Conservation (phyloP, 2,113 vertebrate genomes). For the Ceyx melanurus region DNA sequence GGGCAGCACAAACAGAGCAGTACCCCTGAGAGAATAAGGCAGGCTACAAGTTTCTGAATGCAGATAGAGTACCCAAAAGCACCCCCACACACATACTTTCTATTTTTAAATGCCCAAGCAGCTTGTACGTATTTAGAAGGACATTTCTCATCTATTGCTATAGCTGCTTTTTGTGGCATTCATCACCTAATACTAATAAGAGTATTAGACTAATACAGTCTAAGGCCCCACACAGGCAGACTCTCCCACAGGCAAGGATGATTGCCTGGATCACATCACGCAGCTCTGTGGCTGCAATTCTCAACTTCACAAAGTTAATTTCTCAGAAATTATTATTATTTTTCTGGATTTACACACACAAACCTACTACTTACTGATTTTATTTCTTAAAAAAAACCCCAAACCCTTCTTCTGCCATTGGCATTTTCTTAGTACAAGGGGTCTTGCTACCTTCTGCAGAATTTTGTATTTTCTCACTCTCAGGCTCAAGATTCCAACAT, state of each 20-base stretch:
- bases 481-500: background rate
- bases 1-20: background rate
- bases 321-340: background rate
- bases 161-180: background rate
- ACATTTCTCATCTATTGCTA: background rate
- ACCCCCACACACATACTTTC: background rate
- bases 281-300: background rate
- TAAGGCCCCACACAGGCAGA: background rate
- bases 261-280: background rate
- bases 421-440: background rate
- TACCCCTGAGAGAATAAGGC: background rate
- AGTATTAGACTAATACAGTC: background rate
- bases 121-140: background rate
- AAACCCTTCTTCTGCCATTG: background rate
- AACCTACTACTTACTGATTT: background rate
- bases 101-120: background rate
- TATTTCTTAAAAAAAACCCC: background rate
- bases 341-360: background rate
- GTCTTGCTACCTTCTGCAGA: background rate
- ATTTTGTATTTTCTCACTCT: background rate
- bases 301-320: background rate
- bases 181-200: background rate
- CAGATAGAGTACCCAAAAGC: accelerated
- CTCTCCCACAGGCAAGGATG: background rate
- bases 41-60: background rate